Conservation (phyloP, 2,797 vertebrate species). For the Myotis pilosus region DNA sequence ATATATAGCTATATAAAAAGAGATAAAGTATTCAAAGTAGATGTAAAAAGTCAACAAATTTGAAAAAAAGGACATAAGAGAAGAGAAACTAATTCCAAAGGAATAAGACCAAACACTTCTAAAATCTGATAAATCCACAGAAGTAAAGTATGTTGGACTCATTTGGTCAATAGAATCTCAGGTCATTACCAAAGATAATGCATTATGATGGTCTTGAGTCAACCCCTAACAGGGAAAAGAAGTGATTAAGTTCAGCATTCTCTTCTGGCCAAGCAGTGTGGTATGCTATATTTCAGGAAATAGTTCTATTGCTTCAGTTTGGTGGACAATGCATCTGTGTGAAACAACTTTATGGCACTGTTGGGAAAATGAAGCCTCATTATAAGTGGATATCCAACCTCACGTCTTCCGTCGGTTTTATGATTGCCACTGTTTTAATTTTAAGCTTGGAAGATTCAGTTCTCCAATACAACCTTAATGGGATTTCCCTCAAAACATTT, state of each 20-base stretch:
- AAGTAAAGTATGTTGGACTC: not conserved
- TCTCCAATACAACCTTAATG: not conserved
- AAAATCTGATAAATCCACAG: not conserved
- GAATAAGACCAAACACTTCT: too few relatives aligned
- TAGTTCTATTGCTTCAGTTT: not conserved
- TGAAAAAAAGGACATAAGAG: too few relatives aligned
- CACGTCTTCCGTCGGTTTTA: not conserved
- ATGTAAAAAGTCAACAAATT: too few relatives aligned
- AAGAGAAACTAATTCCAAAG: too few relatives aligned
- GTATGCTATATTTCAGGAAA: not conserved
- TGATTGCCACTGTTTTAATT: not conserved
- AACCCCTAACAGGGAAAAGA: not conserved
- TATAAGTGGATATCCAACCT: not conserved
- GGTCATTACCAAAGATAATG: not conserved
- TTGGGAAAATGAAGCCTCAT: not conserved
- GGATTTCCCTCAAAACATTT: not conserved
- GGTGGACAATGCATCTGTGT: not conserved
- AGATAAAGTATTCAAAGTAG: too few relatives aligned
- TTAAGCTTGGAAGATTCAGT: not conserved
- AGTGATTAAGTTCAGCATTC: not conserved
- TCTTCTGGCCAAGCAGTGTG: not conserved
- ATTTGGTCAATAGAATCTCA: not conserved
- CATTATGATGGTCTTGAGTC: not conserved
- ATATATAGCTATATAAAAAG: too few relatives aligned
- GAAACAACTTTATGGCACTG: not conserved